Base-by-base conservation (phyloP, 2,797 vertebrate species). In the Alcedo atthis region DNA sequence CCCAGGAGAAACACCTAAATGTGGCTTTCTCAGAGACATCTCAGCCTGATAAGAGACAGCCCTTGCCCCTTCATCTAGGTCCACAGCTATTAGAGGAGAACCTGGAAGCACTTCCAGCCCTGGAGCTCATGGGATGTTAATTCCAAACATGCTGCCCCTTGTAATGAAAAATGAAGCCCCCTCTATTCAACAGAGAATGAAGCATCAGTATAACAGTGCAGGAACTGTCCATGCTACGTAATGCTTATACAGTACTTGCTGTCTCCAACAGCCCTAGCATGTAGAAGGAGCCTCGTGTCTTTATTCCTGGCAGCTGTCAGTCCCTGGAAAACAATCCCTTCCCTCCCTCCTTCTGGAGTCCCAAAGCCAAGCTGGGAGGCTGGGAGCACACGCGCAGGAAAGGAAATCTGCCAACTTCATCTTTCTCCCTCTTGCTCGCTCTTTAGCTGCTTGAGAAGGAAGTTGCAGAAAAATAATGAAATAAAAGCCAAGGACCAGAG, bases 401-500 rank as follows among this genome's bases (percentile, higher is more conserved):
- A 89, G 92, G 63, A 93, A 90, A 88, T 71, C 58, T 85, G 88
- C 90, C 94, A 95, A 78, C 85, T 92, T 85, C 0, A 1, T 90
- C 84, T 90, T 87, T 74, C 81, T 93, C 62, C 37, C 69, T 71
- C 85, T 91, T 4, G 3, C 85, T 94, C 79, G 68, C 81, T 93
- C 78, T 95, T 92, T 54, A 92, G 81, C 92, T 95, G 87, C 93
- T 76, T 94, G 73, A 33, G 86, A 96, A 80, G 48, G 68, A 95
- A 83, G 88, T 84, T 96, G 90, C 95, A 94, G 90, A 89, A 95
- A 94, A 96, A 97, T 95, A 96, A 95, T 95, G 81, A 96, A 97
- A 96, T 95, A 96, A 97, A 97, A 95, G 92, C 95, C 95, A 96
- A 95, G 96, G 93, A 94, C 94, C 93, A 93, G 92, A 96, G 96